Base-by-base conservation (phyloP, 2,113 vertebrate species). In the Dolichotis patagonum region DNA sequence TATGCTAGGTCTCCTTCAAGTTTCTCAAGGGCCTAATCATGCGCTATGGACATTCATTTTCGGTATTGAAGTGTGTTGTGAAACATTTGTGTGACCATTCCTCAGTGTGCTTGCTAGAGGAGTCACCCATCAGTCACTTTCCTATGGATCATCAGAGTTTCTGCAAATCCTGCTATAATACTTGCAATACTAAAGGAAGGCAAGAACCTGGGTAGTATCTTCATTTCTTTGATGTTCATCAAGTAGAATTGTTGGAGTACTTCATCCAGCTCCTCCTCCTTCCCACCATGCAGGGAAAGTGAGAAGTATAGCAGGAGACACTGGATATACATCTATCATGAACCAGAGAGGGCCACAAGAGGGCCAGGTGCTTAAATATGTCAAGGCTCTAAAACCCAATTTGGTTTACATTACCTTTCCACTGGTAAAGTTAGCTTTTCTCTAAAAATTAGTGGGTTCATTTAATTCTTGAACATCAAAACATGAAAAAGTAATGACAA, bases 291-390 rank as follows among this genome's bases (percentile, higher is more conserved):
- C 75, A 71, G 5, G 13, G 69, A 16, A 80, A 86, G 14, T 46
- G 71, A 92, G 54, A 92, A 60, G 5, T 92, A 2, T 20, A 60
- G 19, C 41, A 63, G 63, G 49, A 95, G 35, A 91, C 85, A 65
- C 91, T 90, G 86, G 83, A 77, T 62, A 17, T 3, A 24, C 1
- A 8, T 80, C 83, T 65, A 9, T 65, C 6, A 5, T 24, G 89
- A 94, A 26, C 75, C 91, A 89, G n/a, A 80, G 46, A 93, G 46
- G 58, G 52, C 46, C 12, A 2, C 75, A n/a, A 1, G 13, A 35
- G 43, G 43, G 30, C 38, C 80, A 65, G 93, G 94, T 97, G 81
- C 97, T 89, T 84, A 81, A 30, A 77, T 54, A 52, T 19, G 26
- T 84, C 20, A n/a, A 52, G 17, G 3, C 69, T 82, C 78, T 92